Evolutionary conservation across 2,113 vertebrate genomes (phyloP), one percentile per base, ranked within the genome.

Genomic region (Micronycteris hirsuta): DNA sequence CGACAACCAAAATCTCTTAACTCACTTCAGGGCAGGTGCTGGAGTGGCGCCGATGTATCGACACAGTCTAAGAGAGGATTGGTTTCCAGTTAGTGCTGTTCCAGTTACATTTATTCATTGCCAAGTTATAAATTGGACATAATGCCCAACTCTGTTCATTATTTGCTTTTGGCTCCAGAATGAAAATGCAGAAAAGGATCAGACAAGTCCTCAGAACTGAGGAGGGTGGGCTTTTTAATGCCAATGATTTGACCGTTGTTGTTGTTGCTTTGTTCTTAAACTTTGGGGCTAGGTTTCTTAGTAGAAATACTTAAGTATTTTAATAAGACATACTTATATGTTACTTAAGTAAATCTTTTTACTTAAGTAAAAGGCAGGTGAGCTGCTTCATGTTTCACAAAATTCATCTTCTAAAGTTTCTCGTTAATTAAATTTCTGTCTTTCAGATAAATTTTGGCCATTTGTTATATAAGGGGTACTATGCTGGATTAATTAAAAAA

Each of bases 11-110:
- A 91, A 58, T 63, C 38, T 80, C 86, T 76, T 45, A 5, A 76
- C 26, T 81, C 22, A 96, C 65, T 88, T 86, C 22, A 70, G 20
- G 17, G 20, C 26, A 82, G 56, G n/a, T 63, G 58, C 38, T 81
- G 47, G 70, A 90, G 20, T 9, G 3, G 5, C 22, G 16, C 77
- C 92, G 92, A 73, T 24, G 16, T 74, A 73, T 73, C 43, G 73
- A 73, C 80, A 91, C 81, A 47, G 9, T 87, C 86, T 89, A 80
- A 74, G 43, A 90, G 65, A 85, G 82, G 45, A 54, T 54, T 82
- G 38, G 93, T 96, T 95, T 41, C 65, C 47, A 90, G 28, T 82
- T 92, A 92, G 19, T 54, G 47, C 17, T 88, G 13, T 81, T 91
- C 95, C 89, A 58, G 26, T 38, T 86, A 41, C 22, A 28, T 70